Base-by-base conservation (phyloP, 2,888 invertebrate species). In the Drosophila ezoana region DNA sequence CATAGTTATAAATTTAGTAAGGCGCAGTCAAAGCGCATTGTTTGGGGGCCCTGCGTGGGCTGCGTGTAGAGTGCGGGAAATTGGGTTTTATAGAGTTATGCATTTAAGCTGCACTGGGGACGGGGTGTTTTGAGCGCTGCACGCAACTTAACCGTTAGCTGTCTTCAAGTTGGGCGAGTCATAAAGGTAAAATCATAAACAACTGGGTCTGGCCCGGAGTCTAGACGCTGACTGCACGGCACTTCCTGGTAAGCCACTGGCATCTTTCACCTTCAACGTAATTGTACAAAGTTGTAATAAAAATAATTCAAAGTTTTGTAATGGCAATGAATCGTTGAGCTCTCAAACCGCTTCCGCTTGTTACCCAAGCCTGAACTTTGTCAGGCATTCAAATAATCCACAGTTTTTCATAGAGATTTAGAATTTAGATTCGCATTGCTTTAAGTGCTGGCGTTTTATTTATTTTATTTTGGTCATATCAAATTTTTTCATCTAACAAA, bases 1-100 rank as follows among this genome's bases (percentile, higher is more conserved):
- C 81, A 87, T 84, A 87, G 87, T 84, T 83, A 81, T 81, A 84
- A 84, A 87, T 83, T 86, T 80, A 72, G 65, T 53, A 60, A 66
- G 85, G 79, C 85, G 69, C 85, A 81, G 72, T 48, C 82, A 79
- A 73, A 72, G 82, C 76, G 82, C 81, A 85, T 82, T 86, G 86
- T 82, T 79, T 72, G 76, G 32, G 47, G 13, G 33, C 33, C 16
- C 51, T 32, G 51, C 51, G 47, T 37, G 58, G 20, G 60, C 45
- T 72, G 61, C 60, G 68, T 60, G 48, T 8, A 14, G 48, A 52
- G 78, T 59, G 40, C 44, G 74, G 61, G 68, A 66, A 74, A 78
- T 76, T 61, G 77, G 67, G 67, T 67, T 77, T 67, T 61, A 77
- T 64, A 63, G 63, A 72, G 77, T 60, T 75, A 72, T 72, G 62